phyloP scores from a whole-genome alignment of 2,797 vertebrate species.

The Caiman crocodilus region DNA sequence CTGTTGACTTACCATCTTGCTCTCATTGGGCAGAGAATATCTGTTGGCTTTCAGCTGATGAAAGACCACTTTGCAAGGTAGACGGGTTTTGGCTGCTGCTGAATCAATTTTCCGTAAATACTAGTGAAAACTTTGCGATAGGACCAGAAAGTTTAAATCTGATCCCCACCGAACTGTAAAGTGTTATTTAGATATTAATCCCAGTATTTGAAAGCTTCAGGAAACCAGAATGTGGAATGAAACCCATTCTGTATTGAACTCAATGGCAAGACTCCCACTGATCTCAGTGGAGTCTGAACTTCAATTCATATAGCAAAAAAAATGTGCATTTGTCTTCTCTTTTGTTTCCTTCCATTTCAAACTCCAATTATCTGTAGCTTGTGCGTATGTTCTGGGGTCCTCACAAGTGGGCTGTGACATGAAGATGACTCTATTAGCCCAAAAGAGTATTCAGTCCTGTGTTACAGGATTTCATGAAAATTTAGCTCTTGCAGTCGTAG shows the following conservation, averaged over 20 bases:
- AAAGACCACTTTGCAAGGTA: background rate
- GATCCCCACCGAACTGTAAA: background rate
- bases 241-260: background rate
- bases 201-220: background rate
- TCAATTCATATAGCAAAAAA: background rate
- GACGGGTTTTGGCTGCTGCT: background rate
- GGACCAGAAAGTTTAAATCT: background rate
- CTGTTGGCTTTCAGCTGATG: background rate
- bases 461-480: background rate
- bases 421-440: background rate
- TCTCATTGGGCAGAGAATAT: fast-evolving
- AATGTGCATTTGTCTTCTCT: background rate
- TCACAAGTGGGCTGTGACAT: background rate
- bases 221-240: background rate
- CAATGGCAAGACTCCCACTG: background rate
- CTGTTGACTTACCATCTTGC: background rate
- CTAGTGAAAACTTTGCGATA: background rate
- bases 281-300: too few species aligned
- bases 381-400: background rate
- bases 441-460: background rate
- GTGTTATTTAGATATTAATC: background rate
- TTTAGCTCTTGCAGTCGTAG: background rate
- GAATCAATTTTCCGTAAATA: background rate
- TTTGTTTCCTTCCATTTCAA: background rate
- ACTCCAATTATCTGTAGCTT: background rate